Conservation (phyloP, 2,888 invertebrate genomes). For the Epiblema foenella region DNA sequence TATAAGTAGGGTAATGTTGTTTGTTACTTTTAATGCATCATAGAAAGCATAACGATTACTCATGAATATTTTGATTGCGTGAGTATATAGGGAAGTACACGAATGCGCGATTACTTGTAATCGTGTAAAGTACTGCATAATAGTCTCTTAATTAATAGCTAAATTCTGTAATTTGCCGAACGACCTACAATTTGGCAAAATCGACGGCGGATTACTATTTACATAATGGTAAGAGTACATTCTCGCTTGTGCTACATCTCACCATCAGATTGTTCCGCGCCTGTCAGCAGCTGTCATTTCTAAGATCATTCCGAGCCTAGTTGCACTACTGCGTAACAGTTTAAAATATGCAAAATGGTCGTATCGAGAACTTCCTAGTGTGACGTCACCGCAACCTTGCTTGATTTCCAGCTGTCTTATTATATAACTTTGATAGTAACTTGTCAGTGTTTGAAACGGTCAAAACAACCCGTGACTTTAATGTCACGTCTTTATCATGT, state of each 20-base stretch:
- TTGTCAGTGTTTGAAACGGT: conserved; percentile 33
- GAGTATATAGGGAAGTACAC: not conserved
- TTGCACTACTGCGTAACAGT: conserved; percentile 41
- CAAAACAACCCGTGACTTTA: conserved; percentile 35
- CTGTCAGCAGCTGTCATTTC: conserved; percentile 37
- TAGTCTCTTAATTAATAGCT: not conserved
- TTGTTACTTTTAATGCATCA: not conserved
- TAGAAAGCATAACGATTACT: not conserved
- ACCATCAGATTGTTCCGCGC: conserved; percentile 33
- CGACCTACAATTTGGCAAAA: conserved; percentile 23
- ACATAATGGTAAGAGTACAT: conserved; percentile 34
- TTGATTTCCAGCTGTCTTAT: conserved; percentile 40
- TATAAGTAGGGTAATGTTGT: not conserved
- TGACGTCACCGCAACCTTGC: conserved; percentile 43
- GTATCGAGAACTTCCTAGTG: conserved; percentile 37
- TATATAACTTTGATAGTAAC: conserved; percentile 35
- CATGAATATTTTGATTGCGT: not conserved
- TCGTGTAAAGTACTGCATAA: too few relatives aligned
- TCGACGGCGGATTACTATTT: conserved; percentile 21
- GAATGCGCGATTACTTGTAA: too few relatives aligned
- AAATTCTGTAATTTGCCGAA: not conserved
- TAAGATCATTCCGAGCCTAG: conserved; percentile 26
- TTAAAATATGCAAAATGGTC: conserved; percentile 41
- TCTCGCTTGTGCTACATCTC: conserved; percentile 35
- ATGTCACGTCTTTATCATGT: conserved; percentile 25